These are phyloP conservation scores for Plagodis dolabraria DNA, from an alignment of 2,888 invertebrate genomes.

Conservation along the genomic window DNA sequence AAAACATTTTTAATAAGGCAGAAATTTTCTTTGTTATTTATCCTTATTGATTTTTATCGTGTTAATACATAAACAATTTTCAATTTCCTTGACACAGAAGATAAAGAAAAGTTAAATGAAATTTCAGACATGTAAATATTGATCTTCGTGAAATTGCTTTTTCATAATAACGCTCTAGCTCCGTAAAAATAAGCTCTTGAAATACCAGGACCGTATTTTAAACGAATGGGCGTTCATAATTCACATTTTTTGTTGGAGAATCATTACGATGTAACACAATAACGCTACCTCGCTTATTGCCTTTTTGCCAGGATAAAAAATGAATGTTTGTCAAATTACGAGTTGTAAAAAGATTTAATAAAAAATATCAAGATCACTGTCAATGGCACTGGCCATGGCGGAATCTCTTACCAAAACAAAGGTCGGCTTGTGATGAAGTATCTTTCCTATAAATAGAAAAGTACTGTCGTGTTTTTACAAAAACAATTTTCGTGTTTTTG, in stretches of 20 bases:
- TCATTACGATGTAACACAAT: slow-evolving; percentile 56
- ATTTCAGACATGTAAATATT: slow-evolving; percentile 45
- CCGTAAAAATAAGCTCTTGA: slow-evolving; percentile 51
- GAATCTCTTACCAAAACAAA: slow-evolving; percentile 55
- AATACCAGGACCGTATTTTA: slow-evolving; percentile 46
- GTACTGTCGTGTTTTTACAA: slow-evolving; percentile 8
- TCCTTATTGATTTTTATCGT: slow-evolving; percentile 15
- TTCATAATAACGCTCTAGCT: slow-evolving; percentile 46
- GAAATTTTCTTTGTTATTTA: slow-evolving; percentile 4
- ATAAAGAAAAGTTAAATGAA: slow-evolving; percentile 44
- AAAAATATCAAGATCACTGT: slow-evolving; percentile 78
- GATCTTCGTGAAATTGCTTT: slow-evolving; percentile 49
- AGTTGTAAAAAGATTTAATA: slow-evolving; percentile 50
- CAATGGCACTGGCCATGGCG: slow-evolving; percentile 56
- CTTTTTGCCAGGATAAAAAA: slow-evolving; percentile 54
- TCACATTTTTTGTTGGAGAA: slow-evolving; percentile 50
- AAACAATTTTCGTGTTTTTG: slow-evolving; percentile 20
- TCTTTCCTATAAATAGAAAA: neutral
- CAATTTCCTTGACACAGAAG: slow-evolving; percentile 33
- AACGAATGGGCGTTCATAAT: slow-evolving; percentile 50
- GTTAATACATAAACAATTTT: slow-evolving; percentile 18
- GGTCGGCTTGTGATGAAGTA: slow-evolving; percentile 34
- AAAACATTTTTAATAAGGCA: too few species aligned
- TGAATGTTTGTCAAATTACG: slow-evolving; percentile 55
- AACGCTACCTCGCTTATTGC: slow-evolving; percentile 55